A percentile compares a stretch with the other conserved stretches of the same genome.
Evolutionary conservation across 1,140 invertebrate genomes (phyloP).

Genomic region (Sycobia sp.): DNA sequence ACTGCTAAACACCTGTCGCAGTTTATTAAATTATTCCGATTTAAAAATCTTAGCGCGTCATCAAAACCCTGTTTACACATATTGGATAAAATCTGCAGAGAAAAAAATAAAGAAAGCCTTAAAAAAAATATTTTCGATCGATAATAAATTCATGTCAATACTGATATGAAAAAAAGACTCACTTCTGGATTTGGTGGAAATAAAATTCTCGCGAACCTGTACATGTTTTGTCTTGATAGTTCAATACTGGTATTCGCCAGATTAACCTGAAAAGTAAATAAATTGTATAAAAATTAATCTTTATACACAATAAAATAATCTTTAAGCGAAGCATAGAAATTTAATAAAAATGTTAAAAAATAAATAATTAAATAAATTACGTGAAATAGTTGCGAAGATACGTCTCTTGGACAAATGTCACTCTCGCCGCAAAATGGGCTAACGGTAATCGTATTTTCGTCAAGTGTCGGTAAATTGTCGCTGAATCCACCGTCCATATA

Average conservation of each 20-base stretch:
- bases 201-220: slow-evolving; percentile 86
- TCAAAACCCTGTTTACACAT: slow-evolving; percentile 99
- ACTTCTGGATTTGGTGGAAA: slow-evolving; percentile 95
- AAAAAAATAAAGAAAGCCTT: slow-evolving; percentile 12
- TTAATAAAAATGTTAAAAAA: slow-evolving; percentile 7
- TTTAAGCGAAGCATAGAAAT: not conserved
- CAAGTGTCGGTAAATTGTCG: slow-evolving; percentile 91
- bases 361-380: slow-evolving; percentile 61
- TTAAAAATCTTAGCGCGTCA: slow-evolving; percentile 90
- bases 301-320: not conserved
- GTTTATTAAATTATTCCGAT: slow-evolving; percentile 87
- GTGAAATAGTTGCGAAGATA: slow-evolving; percentile 83
- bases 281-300: too few species aligned
- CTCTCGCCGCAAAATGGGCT: slow-evolving; percentile 97
- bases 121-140: not conserved
- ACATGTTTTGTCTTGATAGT: slow-evolving; percentile 89
- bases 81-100: slow-evolving; percentile 73
- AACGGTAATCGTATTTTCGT: slow-evolving; percentile 95
- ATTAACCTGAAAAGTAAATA: slow-evolving; percentile 72
- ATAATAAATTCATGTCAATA: not conserved
- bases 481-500: slow-evolving; percentile 98
- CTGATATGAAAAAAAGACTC: slow-evolving; percentile 23
- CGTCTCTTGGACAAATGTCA: slow-evolving; percentile 95
- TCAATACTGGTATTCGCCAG: slow-evolving; percentile 95
- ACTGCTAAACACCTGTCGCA: slow-evolving; percentile 84